Percentiles rank a stretch among this genome's conserved stretches.
Evolutionary conservation across 2,113 vertebrate genomes (phyloP).

Genomic region (Laticauda laticaudata): DNA sequence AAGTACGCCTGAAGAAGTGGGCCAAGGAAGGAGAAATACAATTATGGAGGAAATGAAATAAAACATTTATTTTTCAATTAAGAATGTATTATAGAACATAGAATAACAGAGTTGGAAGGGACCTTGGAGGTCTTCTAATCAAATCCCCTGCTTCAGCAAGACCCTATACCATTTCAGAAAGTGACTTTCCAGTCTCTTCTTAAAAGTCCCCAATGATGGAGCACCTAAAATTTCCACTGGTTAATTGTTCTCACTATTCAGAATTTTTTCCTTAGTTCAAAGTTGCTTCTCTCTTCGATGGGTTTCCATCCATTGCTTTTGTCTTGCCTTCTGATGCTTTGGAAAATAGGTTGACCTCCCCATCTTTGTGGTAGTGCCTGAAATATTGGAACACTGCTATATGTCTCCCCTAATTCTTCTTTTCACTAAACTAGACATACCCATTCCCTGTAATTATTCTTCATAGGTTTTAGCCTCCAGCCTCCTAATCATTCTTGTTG

Average conservation of each 20-base stretch:
- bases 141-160: not conserved
- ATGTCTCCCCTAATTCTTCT: not conserved
- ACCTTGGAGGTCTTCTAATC: not conserved
- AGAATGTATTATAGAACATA: conserved; percentile 30
- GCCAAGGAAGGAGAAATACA: not conserved
- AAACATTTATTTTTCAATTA: conserved; percentile 30
- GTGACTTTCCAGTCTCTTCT: not conserved
- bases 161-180: not conserved
- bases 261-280: not conserved
- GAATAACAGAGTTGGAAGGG: not conserved
- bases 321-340: not conserved
- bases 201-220: not conserved
- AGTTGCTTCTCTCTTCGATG: not conserved
- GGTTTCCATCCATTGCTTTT: not conserved
- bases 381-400: not conserved
- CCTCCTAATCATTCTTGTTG: not conserved
- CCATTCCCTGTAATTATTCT: not conserved
- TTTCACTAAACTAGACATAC: not conserved
- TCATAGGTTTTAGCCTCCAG: not conserved
- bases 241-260: not conserved
- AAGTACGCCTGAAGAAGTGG: not conserved
- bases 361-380: not conserved
- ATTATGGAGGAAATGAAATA: not conserved
- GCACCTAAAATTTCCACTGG: not conserved
- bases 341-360: not conserved